Conservation (phyloP, 2,797 vertebrate genomes). For the Chaenodraco wilsoni region DNA sequence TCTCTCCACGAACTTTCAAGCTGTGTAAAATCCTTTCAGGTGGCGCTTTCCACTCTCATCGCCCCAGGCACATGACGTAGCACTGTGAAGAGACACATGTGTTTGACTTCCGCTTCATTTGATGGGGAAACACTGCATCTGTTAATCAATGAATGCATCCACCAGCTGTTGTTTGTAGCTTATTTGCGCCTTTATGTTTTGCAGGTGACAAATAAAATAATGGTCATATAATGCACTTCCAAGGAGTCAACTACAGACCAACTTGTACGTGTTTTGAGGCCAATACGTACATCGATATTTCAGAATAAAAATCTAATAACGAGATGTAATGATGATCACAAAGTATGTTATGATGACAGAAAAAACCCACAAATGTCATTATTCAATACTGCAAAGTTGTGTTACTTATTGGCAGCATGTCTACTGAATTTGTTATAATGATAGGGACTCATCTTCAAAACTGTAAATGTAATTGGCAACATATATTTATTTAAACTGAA, state of each 20-base stretch:
- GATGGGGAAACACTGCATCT: background rate
- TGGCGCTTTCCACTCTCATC: constrained; percentile 65
- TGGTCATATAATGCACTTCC: background rate
- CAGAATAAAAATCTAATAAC: background rate
- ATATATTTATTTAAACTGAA: too few relatives aligned
- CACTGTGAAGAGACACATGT: constrained; percentile 45
- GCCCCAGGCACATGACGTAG: constrained; percentile 68
- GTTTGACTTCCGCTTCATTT: background rate
- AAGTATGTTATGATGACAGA: background rate
- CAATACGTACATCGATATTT: background rate
- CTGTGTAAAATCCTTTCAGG: constrained; percentile 52
- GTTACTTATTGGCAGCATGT: too few relatives aligned
- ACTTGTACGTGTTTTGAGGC: background rate
- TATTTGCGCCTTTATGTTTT: background rate
- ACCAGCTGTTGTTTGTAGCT: background rate
- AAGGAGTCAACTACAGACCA: background rate
- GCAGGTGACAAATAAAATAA: background rate
- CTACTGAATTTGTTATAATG: too few relatives aligned
- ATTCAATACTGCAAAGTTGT: too few relatives aligned
- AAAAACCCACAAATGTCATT: too few relatives aligned
- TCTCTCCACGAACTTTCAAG: constrained; percentile 52
- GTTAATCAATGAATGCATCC: background rate
- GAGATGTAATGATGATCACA: background rate
- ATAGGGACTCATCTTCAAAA: too few relatives aligned
- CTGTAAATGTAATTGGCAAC: too few relatives aligned